A percentile compares a stretch with the other conserved stretches of the same genome.
Conservation (phyloP, 2,113 vertebrate species). For the Crotalus helleri region DNA sequence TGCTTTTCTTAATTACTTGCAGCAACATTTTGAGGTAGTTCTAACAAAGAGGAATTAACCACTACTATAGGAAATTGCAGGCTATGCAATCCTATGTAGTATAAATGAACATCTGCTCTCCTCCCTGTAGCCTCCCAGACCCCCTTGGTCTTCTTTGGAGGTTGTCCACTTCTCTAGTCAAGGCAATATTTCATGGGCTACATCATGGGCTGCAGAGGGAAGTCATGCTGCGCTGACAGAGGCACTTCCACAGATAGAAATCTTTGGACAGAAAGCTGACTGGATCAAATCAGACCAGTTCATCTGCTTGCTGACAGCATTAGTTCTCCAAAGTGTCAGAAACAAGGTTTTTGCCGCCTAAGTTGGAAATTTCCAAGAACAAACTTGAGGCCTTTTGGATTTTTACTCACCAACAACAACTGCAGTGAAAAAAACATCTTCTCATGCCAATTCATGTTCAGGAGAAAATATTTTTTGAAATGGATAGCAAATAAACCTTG, state of each 20-base stretch:
- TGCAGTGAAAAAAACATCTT: background rate
- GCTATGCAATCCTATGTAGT: background rate
- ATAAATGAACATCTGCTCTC: background rate
- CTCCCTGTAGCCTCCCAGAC: background rate
- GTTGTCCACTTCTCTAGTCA: background rate
- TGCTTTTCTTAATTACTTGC: background rate
- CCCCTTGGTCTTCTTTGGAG: background rate
- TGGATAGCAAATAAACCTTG: background rate
- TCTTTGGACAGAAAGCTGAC: background rate
- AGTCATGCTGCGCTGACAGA: background rate
- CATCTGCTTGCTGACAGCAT: background rate
- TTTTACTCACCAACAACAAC: background rate
- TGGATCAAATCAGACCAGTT: background rate
- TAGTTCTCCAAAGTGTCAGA: background rate
- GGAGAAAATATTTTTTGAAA: background rate
- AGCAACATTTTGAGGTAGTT: background rate
- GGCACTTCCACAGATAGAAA: background rate
- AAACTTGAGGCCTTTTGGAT: background rate
- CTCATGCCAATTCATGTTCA: background rate
- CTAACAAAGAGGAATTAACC: background rate
- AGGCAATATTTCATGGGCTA: background rate
- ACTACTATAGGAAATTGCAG: background rate
- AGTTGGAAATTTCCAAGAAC: background rate
- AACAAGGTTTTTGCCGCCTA: background rate
- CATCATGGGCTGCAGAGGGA: background rate